A percentile compares a stretch with the other conserved stretches of the same genome.
Conservation (phyloP, 2,113 vertebrate species). For the Cebidichthys violaceus region DNA sequence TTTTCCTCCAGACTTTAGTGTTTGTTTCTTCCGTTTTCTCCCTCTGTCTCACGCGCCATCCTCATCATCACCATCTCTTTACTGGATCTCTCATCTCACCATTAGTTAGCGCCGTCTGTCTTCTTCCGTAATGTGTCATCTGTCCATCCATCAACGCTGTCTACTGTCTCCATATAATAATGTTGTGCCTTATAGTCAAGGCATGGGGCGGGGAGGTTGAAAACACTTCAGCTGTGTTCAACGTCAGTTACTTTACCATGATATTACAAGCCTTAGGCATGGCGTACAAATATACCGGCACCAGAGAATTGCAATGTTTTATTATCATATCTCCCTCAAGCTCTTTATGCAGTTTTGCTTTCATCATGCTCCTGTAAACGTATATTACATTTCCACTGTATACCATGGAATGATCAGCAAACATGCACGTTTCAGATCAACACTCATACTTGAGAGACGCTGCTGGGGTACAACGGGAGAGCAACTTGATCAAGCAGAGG, state of each 20-base stretch:
- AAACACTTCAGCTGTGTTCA: constrained; percentile 38
- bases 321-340: constrained; percentile 45
- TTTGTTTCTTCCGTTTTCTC: constrained; percentile 35
- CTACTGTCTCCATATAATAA: constrained; percentile 32
- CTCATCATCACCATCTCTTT: not conserved
- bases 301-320: constrained; percentile 34
- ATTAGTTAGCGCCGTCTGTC: not conserved
- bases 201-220: constrained; percentile 3
- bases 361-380: constrained; percentile 41
- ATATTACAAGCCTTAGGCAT: constrained; percentile 46
- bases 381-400: constrained; percentile 45
- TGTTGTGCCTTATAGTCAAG: constrained; percentile 16
- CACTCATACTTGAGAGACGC: constrained; percentile 7
- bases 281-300: constrained; percentile 40
- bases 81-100: not conserved
- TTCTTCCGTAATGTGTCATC: constrained; percentile 10
- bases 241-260: constrained; percentile 37
- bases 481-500: constrained; percentile 39
- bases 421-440: constrained; percentile 35
- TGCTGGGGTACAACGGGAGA: not conserved
- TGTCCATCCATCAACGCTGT: constrained; percentile 33
- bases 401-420: constrained; percentile 39
- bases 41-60: not conserved
- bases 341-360: constrained; percentile 42
- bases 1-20: constrained; percentile 50